phyloP scores from a whole-genome alignment of 2,888 invertebrate species.

The Hydriomena furcata region DNA sequence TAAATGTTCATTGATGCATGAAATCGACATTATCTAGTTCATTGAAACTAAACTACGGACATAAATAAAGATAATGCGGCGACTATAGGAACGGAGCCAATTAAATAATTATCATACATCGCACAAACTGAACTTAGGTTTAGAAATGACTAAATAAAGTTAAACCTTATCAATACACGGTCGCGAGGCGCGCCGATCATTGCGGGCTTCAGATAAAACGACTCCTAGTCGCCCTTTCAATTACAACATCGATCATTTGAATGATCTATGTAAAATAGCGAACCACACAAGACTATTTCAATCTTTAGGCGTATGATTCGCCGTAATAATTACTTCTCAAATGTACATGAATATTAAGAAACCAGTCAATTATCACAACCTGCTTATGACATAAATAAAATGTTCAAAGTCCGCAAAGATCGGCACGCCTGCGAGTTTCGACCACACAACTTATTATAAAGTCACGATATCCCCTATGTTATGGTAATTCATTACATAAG shows the following conservation, averaged over 20 bases:
- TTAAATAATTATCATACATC: slow-evolving; percentile 60
- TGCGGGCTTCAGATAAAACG: slow-evolving; percentile 18
- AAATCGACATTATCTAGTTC: slow-evolving; percentile 57
- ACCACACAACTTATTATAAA: slow-evolving; percentile 69
- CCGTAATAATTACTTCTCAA: slow-evolving; percentile 16
- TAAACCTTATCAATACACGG: slow-evolving; percentile 71
- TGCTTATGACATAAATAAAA: slow-evolving; percentile 35
- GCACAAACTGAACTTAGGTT: slow-evolving; percentile 74
- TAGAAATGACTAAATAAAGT: slow-evolving; percentile 79
- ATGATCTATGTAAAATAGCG: slow-evolving; percentile 19
- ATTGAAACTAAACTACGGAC: slow-evolving; percentile 64
- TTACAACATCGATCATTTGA: slow-evolving; percentile 15
- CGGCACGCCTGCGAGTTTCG: slow-evolving; percentile 44
- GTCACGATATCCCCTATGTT: slow-evolving; percentile 64
- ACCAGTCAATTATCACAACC: slow-evolving; percentile 54
- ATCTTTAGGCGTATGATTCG: slow-evolving; percentile 12
- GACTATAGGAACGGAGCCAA: slow-evolving; percentile 77
- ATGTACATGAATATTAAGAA: slow-evolving; percentile 33
- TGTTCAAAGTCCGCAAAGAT: slow-evolving; percentile 35
- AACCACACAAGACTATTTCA: slow-evolving; percentile 6
- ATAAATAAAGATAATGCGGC: slow-evolving; percentile 76
- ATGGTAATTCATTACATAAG: slow-evolving; percentile 69
- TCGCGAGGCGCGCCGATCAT: slow-evolving; percentile 49
- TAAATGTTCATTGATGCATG: slow-evolving; percentile 55
- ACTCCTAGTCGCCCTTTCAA: slow-evolving; percentile 10